Base-by-base conservation (phyloP, 2,888 invertebrate genomes). In the Beris morrisii region DNA sequence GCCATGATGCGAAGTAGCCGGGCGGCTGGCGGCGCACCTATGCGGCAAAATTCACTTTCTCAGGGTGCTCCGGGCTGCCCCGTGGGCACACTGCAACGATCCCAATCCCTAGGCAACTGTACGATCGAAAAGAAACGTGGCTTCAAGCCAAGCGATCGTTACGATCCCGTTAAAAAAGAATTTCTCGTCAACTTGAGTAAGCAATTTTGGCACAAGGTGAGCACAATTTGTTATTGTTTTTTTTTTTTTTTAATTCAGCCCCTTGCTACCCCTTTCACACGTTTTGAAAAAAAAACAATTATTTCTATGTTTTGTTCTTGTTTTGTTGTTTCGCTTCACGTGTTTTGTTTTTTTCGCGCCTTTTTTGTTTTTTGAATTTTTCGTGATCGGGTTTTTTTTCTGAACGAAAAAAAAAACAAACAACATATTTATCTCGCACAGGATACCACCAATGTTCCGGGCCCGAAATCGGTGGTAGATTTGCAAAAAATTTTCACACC, bases 401-500 rank as follows among this genome's bases (percentile, higher is more conserved):
- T 22, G 22, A 22, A 22, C 22, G 22, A 22, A 22, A 22, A 1
- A 22, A 22, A 22, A 22, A 22, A 22, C 1, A 22, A 22, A 22
- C 22, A 22, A 22, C 22, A 22, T 2, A 22, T 22, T 22, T 22
- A 22, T 38, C 9, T 38, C 9, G 38, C 5, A 9, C 53, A 46
- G 58, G 38, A 58, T 38, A 76, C 77, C 72, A 76, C 77, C 72
- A 72, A 74, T 43, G 72, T 75, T 63, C 74, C 75, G 67, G 71
- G 85, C 74, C 83, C 84, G 74, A 85, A 85, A 73, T 85, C 85
- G 72, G 86, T 93, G 75, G 38, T 38, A 5, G 90, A 92, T 81
- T 84, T 94, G 77, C 90, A 92, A 81, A 93, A 93, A 81, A 87
- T 93, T 75, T 92, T 94, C 80, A 93, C 92, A 4, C 93, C 93